Base-by-base conservation (phyloP, 1,140 invertebrate genomes). In the Bradysia coprophila region DNA sequence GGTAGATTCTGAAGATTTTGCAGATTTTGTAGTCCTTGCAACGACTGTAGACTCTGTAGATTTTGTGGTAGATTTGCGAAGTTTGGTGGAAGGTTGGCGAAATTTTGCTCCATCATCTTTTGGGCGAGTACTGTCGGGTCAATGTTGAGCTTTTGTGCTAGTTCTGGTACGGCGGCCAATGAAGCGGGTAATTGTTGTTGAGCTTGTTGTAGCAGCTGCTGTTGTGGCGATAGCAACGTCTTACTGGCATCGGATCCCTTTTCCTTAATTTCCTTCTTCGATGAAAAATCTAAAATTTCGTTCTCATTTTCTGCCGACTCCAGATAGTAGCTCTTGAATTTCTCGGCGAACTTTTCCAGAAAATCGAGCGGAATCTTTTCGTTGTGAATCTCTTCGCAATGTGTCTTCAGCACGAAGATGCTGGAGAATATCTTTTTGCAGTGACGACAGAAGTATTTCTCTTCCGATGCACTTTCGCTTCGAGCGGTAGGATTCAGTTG, bases 351-450 rank as follows among this genome's bases (percentile, higher is more conserved):
- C 59, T 86, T 80, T 65, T 93, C 88, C 36, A 94, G 68, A 54
- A 86, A 81, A 53, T 90, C 81, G 19, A 84, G 66, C 11, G 89
- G 88, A 42, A 95, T 84, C 58, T 90, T 68, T 59, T 88, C 81
- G 55, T 84, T 81, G 64, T 95, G 91, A 45, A 91, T 78, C 71
- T 94, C 89, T 70, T 95, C 90, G 65, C 85, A 86, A 62, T 96
- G 90, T 48, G 88, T 82, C 64, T 94, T 94, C 55, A 95, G 67
- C 45, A 94, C 88, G 80, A 90, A 94, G 44, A 93, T 83, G 67
- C 86, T 91, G 49, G 87, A 91, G 64, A 95, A 94, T 56, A 87
- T 82, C 63, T 93, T 93, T 49, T 79, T 80, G 63, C 91, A 96
- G 56, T 84, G 78, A 55, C 79, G 76, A 63, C 91, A 95, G 22